These are phyloP conservation scores for Pelagia noctiluca DNA, from an alignment of 30 jellyfish, hydroid and myxozoan species.

Conservation along the genomic window DNA sequence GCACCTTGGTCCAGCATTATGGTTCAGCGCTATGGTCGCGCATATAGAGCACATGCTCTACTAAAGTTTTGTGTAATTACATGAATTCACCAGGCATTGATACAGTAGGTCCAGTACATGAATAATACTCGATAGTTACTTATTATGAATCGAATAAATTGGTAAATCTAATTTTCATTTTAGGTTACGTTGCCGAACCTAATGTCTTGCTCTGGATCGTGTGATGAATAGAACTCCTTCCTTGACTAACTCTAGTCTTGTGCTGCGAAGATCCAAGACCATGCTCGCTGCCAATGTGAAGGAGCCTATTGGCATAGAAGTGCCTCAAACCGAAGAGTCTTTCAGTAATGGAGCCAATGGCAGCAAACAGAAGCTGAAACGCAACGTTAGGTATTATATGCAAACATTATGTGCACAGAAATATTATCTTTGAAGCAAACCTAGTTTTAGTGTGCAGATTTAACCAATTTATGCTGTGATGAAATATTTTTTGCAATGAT, in stretches of 20 bases:
- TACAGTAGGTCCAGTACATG: neutral
- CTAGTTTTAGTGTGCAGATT: neutral
- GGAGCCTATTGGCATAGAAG: neutral
- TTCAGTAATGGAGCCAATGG: neutral
- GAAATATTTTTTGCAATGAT: neutral
- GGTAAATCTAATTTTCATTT: neutral
- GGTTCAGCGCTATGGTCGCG: too few relatives aligned
- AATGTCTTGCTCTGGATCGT: neutral
- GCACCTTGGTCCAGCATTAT: too few relatives aligned
- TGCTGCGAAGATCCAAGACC: neutral
- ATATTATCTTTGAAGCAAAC: neutral
- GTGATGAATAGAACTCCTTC: neutral
- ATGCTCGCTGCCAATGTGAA: neutral
- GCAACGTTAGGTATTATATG: conserved; percentile 1
- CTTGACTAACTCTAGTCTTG: neutral
- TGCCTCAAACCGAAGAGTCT: neutral
- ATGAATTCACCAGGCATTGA: neutral
- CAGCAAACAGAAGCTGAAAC: neutral
- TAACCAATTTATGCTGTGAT: neutral
- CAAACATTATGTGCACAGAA: neutral
- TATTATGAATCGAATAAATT: neutral
- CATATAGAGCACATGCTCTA: too few relatives aligned
- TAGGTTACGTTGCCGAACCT: neutral
- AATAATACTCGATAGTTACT: neutral
- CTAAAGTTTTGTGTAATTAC: too few relatives aligned